Base-by-base conservation (phyloP, 2,113 vertebrate genomes). In the Sylvilagus bachmani region DNA sequence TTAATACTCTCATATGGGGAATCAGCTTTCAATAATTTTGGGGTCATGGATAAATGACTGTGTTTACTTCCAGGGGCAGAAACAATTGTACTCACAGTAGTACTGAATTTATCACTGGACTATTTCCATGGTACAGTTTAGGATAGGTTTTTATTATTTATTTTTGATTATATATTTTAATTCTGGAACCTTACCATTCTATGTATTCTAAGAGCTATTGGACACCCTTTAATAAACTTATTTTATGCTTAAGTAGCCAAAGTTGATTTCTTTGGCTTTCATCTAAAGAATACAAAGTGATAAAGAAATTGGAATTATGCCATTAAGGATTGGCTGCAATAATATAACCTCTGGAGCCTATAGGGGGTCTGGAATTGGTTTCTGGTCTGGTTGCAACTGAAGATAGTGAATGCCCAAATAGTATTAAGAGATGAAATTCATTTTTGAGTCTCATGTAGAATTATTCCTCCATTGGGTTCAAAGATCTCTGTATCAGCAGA, bases 281-380 rank as follows among this genome's bases (percentile, higher is more conserved):
- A 86, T 82, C 10, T 53, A 86, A 44, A 73, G 62, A 86, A 62
- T 69, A 22, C 17, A 78, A 75, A 69, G 7, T 89, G 64, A 86
- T 89, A 91, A 16, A 86, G 25, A 22, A 29, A 83, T 89, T 61
- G 93, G 10, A 8, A 88, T 78, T 75, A 69, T n/a, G 79, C 4
- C 25, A 51, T 16, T 14, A 89, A 83, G 17, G 58, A 74, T 16
- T 86, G 49, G 2, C 58, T 96, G 21, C 17, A 89, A 4, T 25
- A 86, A 49, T 16, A 83, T 62, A 86, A 36, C 5, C 24, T n/a
- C 36, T 61, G 44, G n/a, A 9, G 81, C 88, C 27, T 73, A 21
- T 58, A 29, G 24, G 12, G 85, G 19, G 79, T 53, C 22, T 92
- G 31, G 8, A 94, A 69, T 91, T 88, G 25, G 9, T 51, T 80